Evolutionary conservation across 1,140 invertebrate species (phyloP).

Genomic region (Drosophila repletoides): DNA sequence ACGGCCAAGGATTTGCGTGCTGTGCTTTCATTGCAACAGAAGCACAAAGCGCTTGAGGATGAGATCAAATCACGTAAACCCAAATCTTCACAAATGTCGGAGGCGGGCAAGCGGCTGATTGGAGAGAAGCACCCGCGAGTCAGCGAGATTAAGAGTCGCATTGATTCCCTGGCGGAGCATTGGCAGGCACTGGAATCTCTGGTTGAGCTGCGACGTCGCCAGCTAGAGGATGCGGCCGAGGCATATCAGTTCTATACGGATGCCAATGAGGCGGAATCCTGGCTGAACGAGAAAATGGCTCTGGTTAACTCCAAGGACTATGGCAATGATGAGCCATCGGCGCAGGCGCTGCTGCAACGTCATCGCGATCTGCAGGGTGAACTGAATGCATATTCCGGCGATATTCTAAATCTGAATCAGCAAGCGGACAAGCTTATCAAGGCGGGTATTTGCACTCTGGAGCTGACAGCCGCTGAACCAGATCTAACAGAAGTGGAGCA

Average conservation of each 20-base stretch:
- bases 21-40: slow-evolving; percentile 94
- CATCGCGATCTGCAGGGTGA: slow-evolving; percentile 95
- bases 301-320: slow-evolving; percentile 94
- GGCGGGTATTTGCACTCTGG: slow-evolving; percentile 89
- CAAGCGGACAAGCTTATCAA: slow-evolving; percentile 92
- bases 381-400: slow-evolving; percentile 94
- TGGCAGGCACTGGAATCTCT: slow-evolving; percentile 94
- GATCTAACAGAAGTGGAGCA: slow-evolving; percentile 87
- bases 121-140: slow-evolving; percentile 89
- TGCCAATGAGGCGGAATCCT: slow-evolving; percentile 98
- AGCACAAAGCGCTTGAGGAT: slow-evolving; percentile 96
- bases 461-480: slow-evolving; percentile 87
- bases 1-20: slow-evolving; percentile 96
- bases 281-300: slow-evolving; percentile 96
- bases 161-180: slow-evolving; percentile 91
- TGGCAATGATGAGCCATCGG: slow-evolving; percentile 94
- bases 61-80: slow-evolving; percentile 94
- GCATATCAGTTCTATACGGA: slow-evolving; percentile 98
- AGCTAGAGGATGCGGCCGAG: slow-evolving; percentile 96
- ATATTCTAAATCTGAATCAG: slow-evolving; percentile 93
- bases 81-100: slow-evolving; percentile 90
- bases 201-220: slow-evolving; percentile 91
- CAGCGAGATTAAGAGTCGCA: slow-evolving; percentile 89
- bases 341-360: slow-evolving; percentile 91
- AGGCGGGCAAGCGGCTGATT: slow-evolving; percentile 89